Evolutionary conservation across 2,888 invertebrate species (phyloP).

Genomic region (Agriopis marginaria): DNA sequence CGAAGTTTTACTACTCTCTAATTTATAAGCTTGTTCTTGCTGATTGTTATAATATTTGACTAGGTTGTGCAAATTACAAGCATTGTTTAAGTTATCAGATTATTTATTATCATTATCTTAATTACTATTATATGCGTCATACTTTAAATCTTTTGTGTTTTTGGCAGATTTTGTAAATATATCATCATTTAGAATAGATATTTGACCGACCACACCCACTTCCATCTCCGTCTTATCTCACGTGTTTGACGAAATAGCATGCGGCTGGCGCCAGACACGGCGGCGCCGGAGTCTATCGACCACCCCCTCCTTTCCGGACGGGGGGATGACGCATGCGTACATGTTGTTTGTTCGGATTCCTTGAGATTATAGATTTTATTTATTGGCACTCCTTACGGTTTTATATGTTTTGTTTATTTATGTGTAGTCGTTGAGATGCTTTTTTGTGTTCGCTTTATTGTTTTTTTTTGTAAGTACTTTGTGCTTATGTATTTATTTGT

Average conservation of each 20-base stretch:
- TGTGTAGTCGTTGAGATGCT: slow-evolving; percentile 27
- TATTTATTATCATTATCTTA: too few species aligned
- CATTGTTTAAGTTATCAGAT: too few species aligned
- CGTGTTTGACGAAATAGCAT: slow-evolving; percentile 39
- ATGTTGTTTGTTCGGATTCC: slow-evolving; percentile 68
- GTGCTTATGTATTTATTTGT: not conserved
- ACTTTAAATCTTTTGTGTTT: too few species aligned
- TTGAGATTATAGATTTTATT: slow-evolving; percentile 67
- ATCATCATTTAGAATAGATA: not conserved
- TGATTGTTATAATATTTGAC: too few species aligned
- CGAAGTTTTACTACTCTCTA: too few species aligned
- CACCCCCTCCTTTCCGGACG: slow-evolving; percentile 45
- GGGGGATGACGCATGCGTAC: slow-evolving; percentile 67
- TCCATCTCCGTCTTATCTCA: slow-evolving; percentile 21
- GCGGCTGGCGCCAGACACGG: slow-evolving; percentile 72
- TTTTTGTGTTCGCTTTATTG: slow-evolving; percentile 16
- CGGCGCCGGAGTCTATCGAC: slow-evolving; percentile 83
- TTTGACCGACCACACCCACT: slow-evolving; percentile 27
- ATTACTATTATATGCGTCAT: too few species aligned
- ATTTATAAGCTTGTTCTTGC: too few species aligned
- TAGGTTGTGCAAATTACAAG: too few species aligned
- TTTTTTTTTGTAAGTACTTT: not conserved
- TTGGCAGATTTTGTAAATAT: too few species aligned
- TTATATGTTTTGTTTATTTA: slow-evolving; percentile 26
- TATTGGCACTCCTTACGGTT: slow-evolving; percentile 29